Evolutionary conservation across 2,888 invertebrate species (phyloP).

Genomic region (Protophormia terraenovae): DNA sequence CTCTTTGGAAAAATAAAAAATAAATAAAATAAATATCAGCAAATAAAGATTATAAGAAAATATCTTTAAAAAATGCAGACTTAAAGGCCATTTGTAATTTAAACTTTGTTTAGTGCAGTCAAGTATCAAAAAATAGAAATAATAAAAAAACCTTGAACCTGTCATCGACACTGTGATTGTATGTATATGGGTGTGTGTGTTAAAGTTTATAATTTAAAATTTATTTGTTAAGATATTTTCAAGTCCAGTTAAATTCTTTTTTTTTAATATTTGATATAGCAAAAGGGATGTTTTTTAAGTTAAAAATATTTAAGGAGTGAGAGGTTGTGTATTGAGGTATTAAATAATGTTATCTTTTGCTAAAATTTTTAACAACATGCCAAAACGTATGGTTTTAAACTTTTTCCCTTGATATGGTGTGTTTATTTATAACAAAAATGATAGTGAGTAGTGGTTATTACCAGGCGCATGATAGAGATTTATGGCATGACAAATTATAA

Average conservation of each 20-base stretch:
- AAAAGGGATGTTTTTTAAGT: conserved; percentile 14
- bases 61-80: too few relatives aligned
- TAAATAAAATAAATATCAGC: neutral
- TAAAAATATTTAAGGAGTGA: neutral
- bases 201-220: conserved; percentile 43
- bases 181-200: neutral
- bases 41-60: too few relatives aligned
- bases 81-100: conserved; percentile 47
- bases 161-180: conserved; percentile 69
- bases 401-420: neutral
- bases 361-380: conserved; percentile 20
- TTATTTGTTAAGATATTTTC: conserved; percentile 55
- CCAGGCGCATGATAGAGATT: conserved; percentile 28
- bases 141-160: conserved; percentile 75
- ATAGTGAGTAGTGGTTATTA: neutral
- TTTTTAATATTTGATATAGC: neutral
- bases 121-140: conserved; percentile 47
- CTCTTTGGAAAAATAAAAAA: conserved; percentile 29
- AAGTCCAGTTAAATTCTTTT: conserved; percentile 55
- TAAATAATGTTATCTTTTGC: conserved; percentile 58
- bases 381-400: conserved; percentile 40
- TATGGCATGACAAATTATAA: conserved; percentile 52
- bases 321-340: rapidly evolving
- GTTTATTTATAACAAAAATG: neutral
- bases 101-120: conserved; percentile 27